Conservation (phyloP, 2,888 invertebrate species). For the Drosophila barbarae region DNA sequence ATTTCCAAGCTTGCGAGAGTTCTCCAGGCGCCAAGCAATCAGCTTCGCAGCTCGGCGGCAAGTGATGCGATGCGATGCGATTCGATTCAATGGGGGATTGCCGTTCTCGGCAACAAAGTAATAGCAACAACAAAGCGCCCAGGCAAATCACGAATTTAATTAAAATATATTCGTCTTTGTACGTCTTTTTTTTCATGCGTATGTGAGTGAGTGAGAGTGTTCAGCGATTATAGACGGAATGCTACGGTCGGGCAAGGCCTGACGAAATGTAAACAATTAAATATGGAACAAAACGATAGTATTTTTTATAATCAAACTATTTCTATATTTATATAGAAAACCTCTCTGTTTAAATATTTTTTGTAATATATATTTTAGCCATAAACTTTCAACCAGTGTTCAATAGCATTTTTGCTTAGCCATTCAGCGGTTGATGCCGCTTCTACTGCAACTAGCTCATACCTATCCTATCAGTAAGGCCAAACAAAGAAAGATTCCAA, state of each 20-base stretch:
- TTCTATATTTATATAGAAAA: too few species aligned
- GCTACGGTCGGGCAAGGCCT: constrained; percentile 37
- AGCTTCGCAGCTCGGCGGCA: constrained; percentile 57
- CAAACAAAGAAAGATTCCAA: constrained; percentile 51
- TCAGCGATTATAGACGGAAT: constrained; percentile 33
- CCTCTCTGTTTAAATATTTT: too few species aligned
- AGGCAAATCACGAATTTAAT: constrained; percentile 57
- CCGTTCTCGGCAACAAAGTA: constrained; percentile 20
- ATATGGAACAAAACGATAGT: too few species aligned
- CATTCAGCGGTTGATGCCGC: background rate
- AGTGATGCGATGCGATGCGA: constrained; percentile 50
- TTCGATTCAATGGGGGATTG: constrained; percentile 43
- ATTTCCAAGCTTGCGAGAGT: constrained; percentile 8
- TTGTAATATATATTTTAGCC: background rate
- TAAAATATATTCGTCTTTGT: constrained; percentile 55
- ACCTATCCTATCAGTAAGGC: constrained; percentile 20
- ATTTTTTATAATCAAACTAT: too few species aligned
- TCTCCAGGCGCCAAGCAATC: constrained; percentile 50
- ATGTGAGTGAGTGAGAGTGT: constrained; percentile 17
- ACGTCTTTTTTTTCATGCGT: constrained; percentile 22
- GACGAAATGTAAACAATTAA: too few species aligned
- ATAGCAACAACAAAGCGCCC: constrained; percentile 37
- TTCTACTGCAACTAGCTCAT: constrained; percentile 20
- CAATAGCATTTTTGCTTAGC: constrained; percentile 1
- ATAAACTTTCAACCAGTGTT: background rate